Evolutionary conservation across 2,113 vertebrate species (phyloP).

Genomic region (Anhinga anhinga): DNA sequence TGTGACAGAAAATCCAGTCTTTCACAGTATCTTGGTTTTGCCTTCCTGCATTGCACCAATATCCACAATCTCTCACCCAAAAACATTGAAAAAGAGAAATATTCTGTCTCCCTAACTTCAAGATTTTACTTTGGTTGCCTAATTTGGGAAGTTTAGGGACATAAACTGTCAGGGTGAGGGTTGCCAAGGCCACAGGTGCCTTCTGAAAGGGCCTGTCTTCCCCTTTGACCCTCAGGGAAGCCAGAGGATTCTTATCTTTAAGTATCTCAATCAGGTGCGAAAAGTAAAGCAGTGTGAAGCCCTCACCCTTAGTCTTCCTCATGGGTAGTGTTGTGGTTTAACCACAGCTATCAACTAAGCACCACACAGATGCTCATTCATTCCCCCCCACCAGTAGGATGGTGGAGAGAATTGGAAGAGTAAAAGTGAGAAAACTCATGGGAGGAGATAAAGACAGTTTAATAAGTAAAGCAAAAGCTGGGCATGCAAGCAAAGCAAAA

Average conservation of each 20-base stretch:
- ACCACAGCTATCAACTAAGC: too few species aligned
- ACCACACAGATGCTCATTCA: too few species aligned
- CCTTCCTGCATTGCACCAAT: not conserved
- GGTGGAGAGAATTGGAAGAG: too few species aligned
- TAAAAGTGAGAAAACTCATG: too few species aligned
- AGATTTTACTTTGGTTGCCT: not conserved
- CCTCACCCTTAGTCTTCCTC: not conserved
- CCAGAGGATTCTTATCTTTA: not conserved
- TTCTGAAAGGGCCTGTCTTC: not conserved
- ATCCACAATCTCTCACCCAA: not conserved
- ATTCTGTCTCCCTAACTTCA: not conserved
- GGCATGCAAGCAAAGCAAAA: too few species aligned
- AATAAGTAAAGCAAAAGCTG: too few species aligned
- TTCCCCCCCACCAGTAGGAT: too few species aligned
- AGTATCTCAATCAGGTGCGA: not conserved
- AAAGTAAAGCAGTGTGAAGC: not conserved
- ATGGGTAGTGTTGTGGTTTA: too few species aligned
- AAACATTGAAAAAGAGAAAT: not conserved
- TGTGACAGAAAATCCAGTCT: not conserved
- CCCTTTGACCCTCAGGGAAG: not conserved
- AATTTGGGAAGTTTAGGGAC: not conserved
- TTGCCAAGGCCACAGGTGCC: too few species aligned
- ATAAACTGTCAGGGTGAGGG: rapidly evolving
- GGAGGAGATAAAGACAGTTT: too few species aligned
- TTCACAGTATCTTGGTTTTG: not conserved